Conservation (phyloP, 2,888 invertebrate species). For the Spialia ferax region DNA sequence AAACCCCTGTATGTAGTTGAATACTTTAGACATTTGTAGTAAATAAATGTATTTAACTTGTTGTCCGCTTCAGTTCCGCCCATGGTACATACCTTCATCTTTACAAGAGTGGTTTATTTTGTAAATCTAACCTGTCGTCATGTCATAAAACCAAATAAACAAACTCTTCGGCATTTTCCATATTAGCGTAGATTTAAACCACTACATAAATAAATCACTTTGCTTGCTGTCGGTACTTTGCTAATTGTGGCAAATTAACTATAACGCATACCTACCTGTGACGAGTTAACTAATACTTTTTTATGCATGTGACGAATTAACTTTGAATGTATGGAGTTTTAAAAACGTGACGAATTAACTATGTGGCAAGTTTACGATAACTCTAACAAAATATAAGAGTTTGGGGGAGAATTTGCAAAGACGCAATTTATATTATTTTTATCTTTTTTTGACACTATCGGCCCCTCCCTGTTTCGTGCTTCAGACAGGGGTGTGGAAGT, state of each 20-base stretch:
- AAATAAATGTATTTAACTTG: constrained; percentile 4
- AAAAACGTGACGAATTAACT: constrained; percentile 3
- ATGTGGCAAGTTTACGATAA: too few species aligned
- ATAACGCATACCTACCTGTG: constrained; percentile 2
- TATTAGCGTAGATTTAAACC: constrained; percentile 4
- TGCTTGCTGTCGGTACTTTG: constrained; percentile 4
- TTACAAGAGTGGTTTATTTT: constrained; percentile 3
- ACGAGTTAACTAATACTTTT: constrained; percentile 3
- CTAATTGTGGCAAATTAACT: constrained; percentile 3
- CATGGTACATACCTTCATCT: constrained; percentile 2
- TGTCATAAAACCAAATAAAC: constrained; percentile 4
- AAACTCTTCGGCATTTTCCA: constrained; percentile 4
- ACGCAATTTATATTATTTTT: constrained; percentile 84
- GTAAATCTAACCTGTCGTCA: constrained; percentile 3
- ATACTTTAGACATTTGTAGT: constrained; percentile 3
- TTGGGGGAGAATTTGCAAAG: constrained; percentile 58
- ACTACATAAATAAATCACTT: constrained; percentile 2
- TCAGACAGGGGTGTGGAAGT: constrained; percentile 80
- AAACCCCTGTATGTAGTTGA: constrained; percentile 2
- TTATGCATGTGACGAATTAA: constrained; percentile 3
- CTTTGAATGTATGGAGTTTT: constrained; percentile 3
- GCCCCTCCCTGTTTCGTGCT: constrained; percentile 72
- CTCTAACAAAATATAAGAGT: constrained; percentile 55
- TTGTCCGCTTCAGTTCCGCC: constrained; percentile 2
- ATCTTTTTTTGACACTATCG: constrained; percentile 87